These are phyloP conservation scores for Coptotermes formosanus DNA, from an alignment of 1,140 invertebrate genomes.

Conservation along the genomic window DNA sequence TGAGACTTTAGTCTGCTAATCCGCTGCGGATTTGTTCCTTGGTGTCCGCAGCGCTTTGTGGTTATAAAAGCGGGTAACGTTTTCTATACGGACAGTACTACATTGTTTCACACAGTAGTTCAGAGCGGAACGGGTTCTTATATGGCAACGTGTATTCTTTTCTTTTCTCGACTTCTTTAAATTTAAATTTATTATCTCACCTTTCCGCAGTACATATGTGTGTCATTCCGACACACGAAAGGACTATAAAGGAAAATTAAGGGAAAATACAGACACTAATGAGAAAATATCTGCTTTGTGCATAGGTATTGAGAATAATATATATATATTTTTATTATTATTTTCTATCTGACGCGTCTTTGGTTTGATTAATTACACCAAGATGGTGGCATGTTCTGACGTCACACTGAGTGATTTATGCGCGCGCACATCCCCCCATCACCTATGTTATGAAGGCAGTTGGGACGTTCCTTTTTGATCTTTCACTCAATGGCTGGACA, in stretches of 20 bases:
- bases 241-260: conserved; percentile 13
- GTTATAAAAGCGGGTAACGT: neutral
- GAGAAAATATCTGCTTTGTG: conserved; percentile 18
- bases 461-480: neutral
- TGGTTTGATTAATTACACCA: conserved; percentile 12
- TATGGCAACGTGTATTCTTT: neutral
- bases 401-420: conserved; percentile 11
- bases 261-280: neutral
- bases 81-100: neutral
- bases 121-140: neutral
- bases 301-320: conserved; percentile 3
- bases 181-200: conserved; percentile 16
- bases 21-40: too few species aligned
- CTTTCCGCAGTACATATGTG: neutral
- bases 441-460: neutral
- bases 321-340: neutral
- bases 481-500: neutral
- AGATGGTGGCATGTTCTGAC: neutral
- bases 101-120: neutral
- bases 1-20: too few species aligned
- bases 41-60: too few species aligned
- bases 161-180: neutral
- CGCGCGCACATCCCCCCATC: neutral
- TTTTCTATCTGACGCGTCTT: neutral
- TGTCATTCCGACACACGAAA: conserved; percentile 15